These are phyloP conservation scores for Dermatophagoides farinae DNA, from an alignment of 1,140 invertebrate species.

Conservation along the genomic window DNA sequence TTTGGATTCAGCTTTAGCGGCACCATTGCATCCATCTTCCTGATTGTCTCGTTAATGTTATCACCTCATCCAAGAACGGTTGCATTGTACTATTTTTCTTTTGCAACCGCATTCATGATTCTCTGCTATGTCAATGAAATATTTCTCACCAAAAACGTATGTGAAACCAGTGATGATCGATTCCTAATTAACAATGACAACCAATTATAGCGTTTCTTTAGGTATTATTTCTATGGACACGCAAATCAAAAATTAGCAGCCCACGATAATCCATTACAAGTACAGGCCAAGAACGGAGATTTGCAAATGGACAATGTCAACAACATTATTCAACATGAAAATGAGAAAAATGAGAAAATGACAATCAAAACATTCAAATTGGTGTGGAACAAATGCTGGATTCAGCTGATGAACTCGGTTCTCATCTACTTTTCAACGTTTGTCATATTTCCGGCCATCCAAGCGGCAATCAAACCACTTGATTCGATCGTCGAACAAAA, in stretches of 20 bases:
- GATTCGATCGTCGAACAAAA: conserved; percentile 17
- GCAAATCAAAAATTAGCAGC: too few relatives aligned
- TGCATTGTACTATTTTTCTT: conserved; percentile 92
- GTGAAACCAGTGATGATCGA: not conserved
- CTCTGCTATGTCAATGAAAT: conserved; percentile 91
- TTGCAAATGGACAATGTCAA: too few relatives aligned
- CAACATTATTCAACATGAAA: too few relatives aligned
- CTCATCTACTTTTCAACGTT: conserved; percentile 82
- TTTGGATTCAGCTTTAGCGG: conserved; percentile 87
- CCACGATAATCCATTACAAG: too few relatives aligned
- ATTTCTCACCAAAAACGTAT: conserved; percentile 43
- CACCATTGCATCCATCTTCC: conserved; percentile 61
- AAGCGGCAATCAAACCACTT: conserved; percentile 37
- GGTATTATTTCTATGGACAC: too few relatives aligned
- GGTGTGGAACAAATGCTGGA: conserved; percentile 31
- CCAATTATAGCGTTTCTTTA: too few relatives aligned
- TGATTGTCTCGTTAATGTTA: conserved; percentile 45
- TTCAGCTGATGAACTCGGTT: conserved; percentile 81
- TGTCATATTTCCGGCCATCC: conserved; percentile 67
- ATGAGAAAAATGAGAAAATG: too few relatives aligned
- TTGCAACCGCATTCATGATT: conserved; percentile 71
- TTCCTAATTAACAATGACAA: too few relatives aligned
- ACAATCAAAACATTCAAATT: too few relatives aligned
- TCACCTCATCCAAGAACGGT: conserved; percentile 52
- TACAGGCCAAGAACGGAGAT: too few relatives aligned